Evolutionary conservation across 2,888 invertebrate species (phyloP), one percentile per base, ranked within the genome.

Genomic region (Scaptomyza tumidula): DNA sequence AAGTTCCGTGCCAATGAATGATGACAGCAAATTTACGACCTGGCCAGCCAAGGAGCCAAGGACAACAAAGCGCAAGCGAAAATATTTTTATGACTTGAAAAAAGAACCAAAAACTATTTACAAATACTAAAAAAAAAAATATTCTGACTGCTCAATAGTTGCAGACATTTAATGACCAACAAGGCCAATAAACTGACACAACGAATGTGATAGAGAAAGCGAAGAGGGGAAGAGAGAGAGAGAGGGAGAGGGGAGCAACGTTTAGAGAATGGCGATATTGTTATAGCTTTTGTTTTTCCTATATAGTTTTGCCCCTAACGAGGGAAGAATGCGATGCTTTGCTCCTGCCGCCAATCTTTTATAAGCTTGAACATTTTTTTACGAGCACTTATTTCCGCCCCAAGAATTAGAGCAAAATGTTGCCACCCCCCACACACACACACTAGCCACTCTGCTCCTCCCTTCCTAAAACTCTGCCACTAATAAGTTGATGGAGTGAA

Each of bases 351-450:
- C 27, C 41, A 45, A 46, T 46, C 71, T 86, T 86, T 84, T 86
- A 86, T 65, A 84, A 61, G 73, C 73, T 41, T 37, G 50, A 79
- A 75, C 77, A 88, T 85, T 89, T 89, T 86, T 86, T 89, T 88
- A 89, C 78, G 88, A 81, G 79, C 83, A 83, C 89, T 83, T 89
- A 85, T 80, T 89, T 89, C 89, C 89, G 86, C 89, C 89, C 89
- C 81, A 87, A 78, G 86, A 89, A 89, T 89, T 89, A 89, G 89
- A 81, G 62, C 81, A 88, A 86, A 75, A 83, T 80, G 39, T 7
- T 37, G 65, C 75, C 55, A 35, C 72, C 55, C 67, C 60, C 65
- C 69, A 71, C 71, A n/a, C n/a, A 29, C 29, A 29, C 77, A 24
- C 24, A 24, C 24, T 24, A 68, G 80, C 61, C 55, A 63, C 9